Evolutionary conservation across 2,113 vertebrate species (phyloP).

Genomic region (Notechis scutatus): DNA sequence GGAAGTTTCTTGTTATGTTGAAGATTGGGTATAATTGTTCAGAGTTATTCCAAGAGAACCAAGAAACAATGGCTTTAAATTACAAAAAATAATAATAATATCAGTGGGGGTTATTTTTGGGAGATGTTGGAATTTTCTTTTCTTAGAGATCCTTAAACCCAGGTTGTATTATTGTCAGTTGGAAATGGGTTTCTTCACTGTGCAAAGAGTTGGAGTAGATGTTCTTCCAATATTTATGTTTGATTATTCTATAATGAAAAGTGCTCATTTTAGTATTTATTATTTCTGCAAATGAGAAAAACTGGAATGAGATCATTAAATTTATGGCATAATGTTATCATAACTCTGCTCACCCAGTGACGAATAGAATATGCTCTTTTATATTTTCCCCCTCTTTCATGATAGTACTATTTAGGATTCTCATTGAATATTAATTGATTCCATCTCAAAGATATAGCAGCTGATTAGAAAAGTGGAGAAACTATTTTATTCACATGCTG

Average conservation of each 20-base stretch:
- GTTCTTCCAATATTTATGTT: background rate
- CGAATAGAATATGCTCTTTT: fast-evolving
- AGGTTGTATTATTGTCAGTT: background rate
- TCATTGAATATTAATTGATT: background rate
- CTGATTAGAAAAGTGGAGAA: background rate
- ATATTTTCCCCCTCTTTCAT: background rate
- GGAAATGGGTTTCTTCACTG: background rate
- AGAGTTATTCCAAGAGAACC: background rate
- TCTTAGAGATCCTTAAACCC: background rate
- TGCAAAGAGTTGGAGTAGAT: background rate
- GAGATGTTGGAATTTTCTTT: background rate
- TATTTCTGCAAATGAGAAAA: background rate
- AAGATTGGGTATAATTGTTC: background rate
- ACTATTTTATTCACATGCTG: background rate
- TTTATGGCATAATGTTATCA: background rate
- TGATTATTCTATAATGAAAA: background rate
- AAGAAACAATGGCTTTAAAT: background rate
- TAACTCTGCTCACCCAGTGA: background rate
- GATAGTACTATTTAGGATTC: background rate
- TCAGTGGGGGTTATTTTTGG: background rate
- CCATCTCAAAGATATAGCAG: background rate
- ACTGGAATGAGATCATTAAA: background rate
- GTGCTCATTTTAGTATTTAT: background rate
- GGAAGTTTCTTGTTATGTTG: background rate
- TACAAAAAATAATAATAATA: background rate